Evolutionary conservation across 2,797 vertebrate genomes (phyloP), one percentile per base, ranked within the genome.

Genomic region (Stomatorhinus walkeri): DNA sequence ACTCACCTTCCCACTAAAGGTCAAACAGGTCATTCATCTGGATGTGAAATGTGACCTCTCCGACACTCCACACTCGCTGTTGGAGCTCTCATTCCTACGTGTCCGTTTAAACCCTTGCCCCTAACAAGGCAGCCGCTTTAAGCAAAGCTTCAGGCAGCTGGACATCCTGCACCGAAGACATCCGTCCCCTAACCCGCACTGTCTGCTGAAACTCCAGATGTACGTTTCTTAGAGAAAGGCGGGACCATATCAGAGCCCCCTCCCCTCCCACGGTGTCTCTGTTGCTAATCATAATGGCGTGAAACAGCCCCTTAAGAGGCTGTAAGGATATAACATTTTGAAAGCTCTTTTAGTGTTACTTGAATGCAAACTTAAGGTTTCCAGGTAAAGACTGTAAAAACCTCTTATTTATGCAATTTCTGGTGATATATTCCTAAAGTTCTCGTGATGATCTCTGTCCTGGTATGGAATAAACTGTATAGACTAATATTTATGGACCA

Each of bases 41-140:
- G 94, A 95, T 96, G 95, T 94, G 95, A 95, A 96, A 96, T 94
- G 93, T 92, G 93, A 93, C 95, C 94, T 89, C 95, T 95, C 94
- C 95, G 95, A 96, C 96, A 96, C 95, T 94, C 93, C 94, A 91
- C 91, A 90, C 92, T 93, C 94, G 92, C 93, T 93, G 88, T 46
- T 46, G 93, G 91, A 90, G 92, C 93, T 92, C 91, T 91, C 92
- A 95, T 91, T 93, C 94, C 92, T 95, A 96, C 0, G 95, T 94
- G 95, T 91, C 94, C 94, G 92, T 93, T 94, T 95, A 95, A 95
- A 94, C 91, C 92, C 91, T 93, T 92, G 94, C 94, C 93, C 93
- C 93, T 94, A 95, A 95, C 94, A 93, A 95, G 93, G 92, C 92
- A 93, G 92, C 94, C 93, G 92, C 93, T 43, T 59, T 9, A 40